Percentiles rank a stretch among this genome's conserved stretches.
These are phyloP conservation scores for Thecophora atra DNA, from an alignment of 2,888 invertebrate species.

Conservation along the genomic window DNA sequence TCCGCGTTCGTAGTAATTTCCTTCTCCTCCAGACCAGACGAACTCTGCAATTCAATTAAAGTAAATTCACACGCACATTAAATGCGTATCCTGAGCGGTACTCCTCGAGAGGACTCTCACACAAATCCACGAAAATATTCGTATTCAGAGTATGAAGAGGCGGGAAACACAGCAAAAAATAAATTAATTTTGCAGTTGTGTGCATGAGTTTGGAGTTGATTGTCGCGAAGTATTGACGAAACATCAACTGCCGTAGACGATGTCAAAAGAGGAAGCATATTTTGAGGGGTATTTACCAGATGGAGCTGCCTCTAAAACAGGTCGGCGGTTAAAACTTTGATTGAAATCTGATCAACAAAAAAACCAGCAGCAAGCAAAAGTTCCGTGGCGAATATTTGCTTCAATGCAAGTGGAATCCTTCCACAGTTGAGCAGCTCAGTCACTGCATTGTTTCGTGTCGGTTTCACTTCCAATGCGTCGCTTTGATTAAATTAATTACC, in stretches of 20 bases:
- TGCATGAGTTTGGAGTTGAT: conserved; percentile 11
- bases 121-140: background rate
- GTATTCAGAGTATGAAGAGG: background rate
- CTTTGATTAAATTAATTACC: conserved; percentile 9
- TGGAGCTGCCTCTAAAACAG: too few relatives aligned
- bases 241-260: background rate
- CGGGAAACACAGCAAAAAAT: background rate
- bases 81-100: conserved; percentile 1
- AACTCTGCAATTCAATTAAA: conserved; percentile 26
- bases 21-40: background rate
- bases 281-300: background rate
- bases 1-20: conserved; percentile 13
- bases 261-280: background rate
- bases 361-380: background rate
- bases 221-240: background rate
- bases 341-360: background rate
- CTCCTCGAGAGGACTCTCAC: background rate
- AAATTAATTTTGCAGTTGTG: conserved; percentile 15
- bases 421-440: background rate
- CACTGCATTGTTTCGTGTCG: background rate
- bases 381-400: background rate
- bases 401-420: conserved; percentile 7
- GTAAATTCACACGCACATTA: conserved; percentile 30
- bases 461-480: conserved; percentile 11
- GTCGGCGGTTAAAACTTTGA: too few relatives aligned